phyloP scores from a whole-genome alignment of 2,797 vertebrate genomes.

The Onychomys leucogaster region DNA sequence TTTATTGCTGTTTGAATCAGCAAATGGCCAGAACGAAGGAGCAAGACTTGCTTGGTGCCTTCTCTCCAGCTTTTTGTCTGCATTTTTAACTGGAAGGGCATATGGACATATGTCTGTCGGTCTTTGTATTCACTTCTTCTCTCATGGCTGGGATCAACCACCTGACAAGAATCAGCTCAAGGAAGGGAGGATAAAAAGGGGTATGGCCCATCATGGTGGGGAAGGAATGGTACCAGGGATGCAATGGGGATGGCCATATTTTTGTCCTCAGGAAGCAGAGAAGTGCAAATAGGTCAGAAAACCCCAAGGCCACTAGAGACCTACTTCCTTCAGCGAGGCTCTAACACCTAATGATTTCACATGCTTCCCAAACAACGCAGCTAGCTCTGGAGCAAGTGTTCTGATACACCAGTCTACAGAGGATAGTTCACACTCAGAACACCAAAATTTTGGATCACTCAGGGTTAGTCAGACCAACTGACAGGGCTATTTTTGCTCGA shows the following conservation, averaged over 20 bases:
- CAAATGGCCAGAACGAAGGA: not conserved
- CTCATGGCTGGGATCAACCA: not conserved
- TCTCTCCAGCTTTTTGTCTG: not conserved
- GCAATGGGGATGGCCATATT: not conserved
- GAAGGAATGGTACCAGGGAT: not conserved
- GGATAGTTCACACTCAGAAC: not conserved
- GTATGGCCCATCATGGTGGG: not conserved
- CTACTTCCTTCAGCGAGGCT: not conserved
- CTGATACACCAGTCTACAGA: rapidly evolving
- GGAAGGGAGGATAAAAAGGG: not conserved
- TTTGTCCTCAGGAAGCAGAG: not conserved
- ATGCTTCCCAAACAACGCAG: not conserved
- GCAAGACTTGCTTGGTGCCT: not conserved
- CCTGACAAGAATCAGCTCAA: not conserved
- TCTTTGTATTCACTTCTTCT: not conserved
- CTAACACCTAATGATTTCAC: not conserved
- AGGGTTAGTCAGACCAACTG: not conserved
- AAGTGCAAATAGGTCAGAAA: not conserved
- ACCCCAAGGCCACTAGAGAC: not conserved
- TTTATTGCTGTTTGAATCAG: not conserved
- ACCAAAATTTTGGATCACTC: not conserved
- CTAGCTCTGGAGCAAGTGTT: not conserved
- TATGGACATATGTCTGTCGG: not conserved
- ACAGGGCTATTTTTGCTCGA: not conserved
- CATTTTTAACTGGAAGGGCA: not conserved